Evolutionary conservation across 2,113 vertebrate species (phyloP).

Genomic region (Felis chaus): DNA sequence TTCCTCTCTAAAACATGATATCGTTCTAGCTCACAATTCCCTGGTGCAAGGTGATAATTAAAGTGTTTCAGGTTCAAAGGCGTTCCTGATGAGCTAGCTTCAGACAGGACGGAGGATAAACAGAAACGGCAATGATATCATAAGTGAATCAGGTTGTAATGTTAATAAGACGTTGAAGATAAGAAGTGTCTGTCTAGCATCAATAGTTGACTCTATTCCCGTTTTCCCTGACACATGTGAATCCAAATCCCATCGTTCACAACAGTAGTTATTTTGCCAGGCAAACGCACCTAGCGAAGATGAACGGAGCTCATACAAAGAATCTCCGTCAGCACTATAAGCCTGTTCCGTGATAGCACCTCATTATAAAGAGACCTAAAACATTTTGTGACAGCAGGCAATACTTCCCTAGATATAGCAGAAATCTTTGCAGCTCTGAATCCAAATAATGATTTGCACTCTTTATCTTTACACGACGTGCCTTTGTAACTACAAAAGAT

Average conservation of each 20-base stretch:
- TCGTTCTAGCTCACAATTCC: conserved; percentile 42
- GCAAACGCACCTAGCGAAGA: background rate
- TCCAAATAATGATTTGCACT: background rate
- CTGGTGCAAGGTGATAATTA: conserved; percentile 52
- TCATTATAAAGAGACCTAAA: conserved; percentile 30
- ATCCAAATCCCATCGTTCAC: background rate
- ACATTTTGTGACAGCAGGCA: background rate
- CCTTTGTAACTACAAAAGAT: background rate
- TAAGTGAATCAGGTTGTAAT: conserved; percentile 38
- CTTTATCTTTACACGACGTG: background rate
- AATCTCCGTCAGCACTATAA: background rate
- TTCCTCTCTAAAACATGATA: conserved; percentile 20
- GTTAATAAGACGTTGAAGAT: conserved; percentile 51
- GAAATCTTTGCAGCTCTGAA: background rate
- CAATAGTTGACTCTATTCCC: conserved; percentile 17
- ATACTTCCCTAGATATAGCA: background rate
- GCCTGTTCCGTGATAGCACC: background rate
- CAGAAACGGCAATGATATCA: background rate
- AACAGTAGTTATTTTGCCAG: background rate
- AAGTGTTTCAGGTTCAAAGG: conserved; percentile 59
- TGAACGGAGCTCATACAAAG: background rate
- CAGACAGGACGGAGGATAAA: conserved; percentile 27
- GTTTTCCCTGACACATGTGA: conserved; percentile 1
- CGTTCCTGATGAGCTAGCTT: conserved; percentile 43
- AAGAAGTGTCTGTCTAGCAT: conserved; percentile 5